Evolutionary conservation across 1,140 invertebrate genomes (phyloP).

Genomic region (Drosophila pseudoobscura): DNA sequence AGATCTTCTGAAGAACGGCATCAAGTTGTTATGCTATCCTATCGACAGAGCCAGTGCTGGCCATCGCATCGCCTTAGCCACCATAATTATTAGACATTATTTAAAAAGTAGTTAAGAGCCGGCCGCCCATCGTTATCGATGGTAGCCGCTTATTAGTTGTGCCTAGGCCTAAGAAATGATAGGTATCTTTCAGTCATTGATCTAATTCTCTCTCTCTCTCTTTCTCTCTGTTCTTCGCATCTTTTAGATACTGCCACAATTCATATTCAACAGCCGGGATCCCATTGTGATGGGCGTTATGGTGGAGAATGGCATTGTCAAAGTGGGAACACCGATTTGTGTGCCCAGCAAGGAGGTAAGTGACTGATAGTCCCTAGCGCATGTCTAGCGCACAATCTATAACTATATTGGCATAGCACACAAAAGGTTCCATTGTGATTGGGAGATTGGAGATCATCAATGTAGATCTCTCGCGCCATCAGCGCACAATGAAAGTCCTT

Average conservation of each 20-base stretch:
- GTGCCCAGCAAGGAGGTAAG: conserved; percentile 97
- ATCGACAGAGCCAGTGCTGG: conserved; percentile 12
- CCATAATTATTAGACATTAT: conserved; percentile 55
- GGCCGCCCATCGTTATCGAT: conserved; percentile 35
- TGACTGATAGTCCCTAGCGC: conserved; percentile 10
- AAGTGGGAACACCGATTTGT: conserved; percentile 98
- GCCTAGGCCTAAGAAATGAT: conserved; percentile 6
- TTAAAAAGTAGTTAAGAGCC: conserved; percentile 59
- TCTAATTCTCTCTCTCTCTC: conserved; percentile 16
- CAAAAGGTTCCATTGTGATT: conserved; percentile 57
- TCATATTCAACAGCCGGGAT: conserved; percentile 98
- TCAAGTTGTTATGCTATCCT: conserved; percentile 22
- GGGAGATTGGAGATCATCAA: conserved; percentile 22
- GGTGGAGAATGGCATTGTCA: conserved; percentile 97
- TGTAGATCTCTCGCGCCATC: conserved; percentile 1
- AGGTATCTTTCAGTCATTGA: conserved; percentile 26
- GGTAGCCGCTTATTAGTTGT: conserved; percentile 51
- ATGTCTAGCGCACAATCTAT: conserved; percentile 6
- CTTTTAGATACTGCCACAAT: conserved; percentile 88
- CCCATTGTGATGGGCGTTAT: conserved; percentile 98
- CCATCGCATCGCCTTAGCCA: neutral
- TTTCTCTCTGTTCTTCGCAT: neutral
- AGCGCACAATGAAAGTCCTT: conserved; percentile 69
- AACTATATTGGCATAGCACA: conserved; percentile 40
- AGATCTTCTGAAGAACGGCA: neutral